Evolutionary conservation across 2,888 invertebrate genomes (phyloP), one percentile per base, ranked within the genome.

Genomic region (Lasioglossum lativentre): DNA sequence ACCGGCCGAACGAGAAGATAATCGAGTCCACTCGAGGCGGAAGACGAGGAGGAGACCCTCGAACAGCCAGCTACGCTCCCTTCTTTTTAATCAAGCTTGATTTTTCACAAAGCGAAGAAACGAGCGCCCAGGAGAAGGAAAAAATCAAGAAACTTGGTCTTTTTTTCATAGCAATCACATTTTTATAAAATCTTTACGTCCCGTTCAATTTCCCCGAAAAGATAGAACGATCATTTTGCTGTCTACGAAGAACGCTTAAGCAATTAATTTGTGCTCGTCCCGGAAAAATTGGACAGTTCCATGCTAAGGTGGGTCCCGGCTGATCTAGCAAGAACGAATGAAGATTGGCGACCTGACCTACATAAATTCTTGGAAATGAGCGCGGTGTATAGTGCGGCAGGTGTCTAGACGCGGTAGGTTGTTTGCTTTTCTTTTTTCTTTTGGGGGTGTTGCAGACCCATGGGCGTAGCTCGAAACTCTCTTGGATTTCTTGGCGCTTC

Each of bases 21-120:
- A 93, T 93, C 92, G 92, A 93, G 92, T 92, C 91, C 91, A 90
- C 88, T 90, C 86, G 86, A 85, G 89, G 84, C 87, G 86, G 91
- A 88, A 90, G 90, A 89, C 85, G 90, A 90, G 83, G 30, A 76
- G 52, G 19, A 38, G 85, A 82, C 68, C 81, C 76, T 56, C n/a
- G n/a, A 56, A 56, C 56, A n/a, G 23, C 23, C 52, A 8, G 52
- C 52, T 10, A n/a, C n/a, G 10, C n/a, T 56, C n/a, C n/a, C 56
- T 56, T 56, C 56, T 12, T 56, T 56, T 56, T 56, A 56, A 56
- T 56, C 56, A 56, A n/a, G n/a, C 56, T n/a, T 10, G 1, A 4
- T n/a, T 56, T 56, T 56, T n/a, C 1, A n/a, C n/a, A 56, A n/a
- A n/a, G 56, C 12, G n/a, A n/a, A n/a, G n/a, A n/a, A 56, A 56